These are phyloP conservation scores for Megaptera novaeangliae DNA, from an alignment of 2,113 vertebrate genomes.

Conservation along the genomic window DNA sequence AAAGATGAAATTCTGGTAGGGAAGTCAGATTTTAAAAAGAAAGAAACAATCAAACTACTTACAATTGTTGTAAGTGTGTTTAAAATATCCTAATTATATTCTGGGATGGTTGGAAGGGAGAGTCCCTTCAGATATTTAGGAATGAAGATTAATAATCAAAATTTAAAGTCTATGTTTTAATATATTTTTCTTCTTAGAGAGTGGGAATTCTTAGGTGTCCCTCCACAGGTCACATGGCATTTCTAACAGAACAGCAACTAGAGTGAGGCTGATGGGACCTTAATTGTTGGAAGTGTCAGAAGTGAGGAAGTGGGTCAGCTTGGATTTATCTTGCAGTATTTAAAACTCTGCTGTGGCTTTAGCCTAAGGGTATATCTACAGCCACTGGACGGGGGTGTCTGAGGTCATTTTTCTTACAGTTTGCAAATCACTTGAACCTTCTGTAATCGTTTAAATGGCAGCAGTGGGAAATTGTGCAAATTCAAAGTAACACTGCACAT, in stretches of 20 bases:
- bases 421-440: conserved; percentile 54
- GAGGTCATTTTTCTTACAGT: conserved; percentile 45
- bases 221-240: neutral
- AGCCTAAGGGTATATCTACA: conserved; percentile 2
- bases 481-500: neutral
- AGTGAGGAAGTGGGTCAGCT: neutral
- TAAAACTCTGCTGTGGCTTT: conserved; percentile 42
- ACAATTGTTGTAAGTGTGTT: neutral
- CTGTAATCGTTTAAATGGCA: neutral
- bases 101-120: accelerated
- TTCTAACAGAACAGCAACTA: neutral
- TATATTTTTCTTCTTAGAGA: neutral
- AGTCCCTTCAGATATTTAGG: neutral
- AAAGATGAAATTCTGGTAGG: neutral
- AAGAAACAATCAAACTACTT: neutral
- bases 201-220: neutral
- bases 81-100: neutral
- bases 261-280: neutral
- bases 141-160: neutral
- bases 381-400: neutral
- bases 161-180: neutral
- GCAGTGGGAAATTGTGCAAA: neutral
- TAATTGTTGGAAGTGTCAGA: neutral
- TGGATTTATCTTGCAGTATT: conserved; percentile 15
- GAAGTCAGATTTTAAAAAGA: neutral